Evolutionary conservation across 2,113 vertebrate species (phyloP), one percentile per base, ranked within the genome.

Genomic region (Corythoichthys intestinalis): DNA sequence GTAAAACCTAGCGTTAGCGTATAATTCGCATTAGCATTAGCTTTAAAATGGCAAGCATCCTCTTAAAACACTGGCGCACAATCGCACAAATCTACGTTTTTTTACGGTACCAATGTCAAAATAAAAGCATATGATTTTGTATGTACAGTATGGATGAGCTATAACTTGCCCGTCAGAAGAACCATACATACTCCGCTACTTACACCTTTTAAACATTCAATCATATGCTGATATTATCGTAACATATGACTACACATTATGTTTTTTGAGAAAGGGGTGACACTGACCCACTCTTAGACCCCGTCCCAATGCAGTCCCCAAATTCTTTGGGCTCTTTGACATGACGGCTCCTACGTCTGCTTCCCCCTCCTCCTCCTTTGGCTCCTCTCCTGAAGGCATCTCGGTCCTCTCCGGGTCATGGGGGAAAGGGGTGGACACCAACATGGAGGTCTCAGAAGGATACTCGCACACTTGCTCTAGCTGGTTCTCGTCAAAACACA

Each of bases 401-500:
- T 75, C 82, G 4, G 10, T 41, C 28, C 13, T 71, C 56, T 70
- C 73, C 41, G 5, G 59, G 66, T 67, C 80, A 5, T 66, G 70
- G 67, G 80, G 64, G 56, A 15, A 56, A 7, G 77, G 74, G 20
- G 69, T 70, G 3, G 67, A 78, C 0, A 74, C 66, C 68, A 86
- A 62, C 78, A 88, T 66, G 67, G 80, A 77, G 61, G 66, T 83
- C 82, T 92, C 92, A 1, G 91, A 91, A 0, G 90, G 91, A 57
- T 93, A 93, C 77, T 91, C 91, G 7, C 87, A 93, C 58, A 93
- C 80, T 65, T 82, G 79, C 86, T 92, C 91, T 80, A 92, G 78
- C 78, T 81, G 84, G 14, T 78, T 75, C 66, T 91, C 91, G 1
- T 88, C 74, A 37, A 93, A 93, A 76, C 88, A 90, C 73, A 93